Conservation (phyloP, 2,888 invertebrate genomes). For the Pyrochroa serraticornis region DNA sequence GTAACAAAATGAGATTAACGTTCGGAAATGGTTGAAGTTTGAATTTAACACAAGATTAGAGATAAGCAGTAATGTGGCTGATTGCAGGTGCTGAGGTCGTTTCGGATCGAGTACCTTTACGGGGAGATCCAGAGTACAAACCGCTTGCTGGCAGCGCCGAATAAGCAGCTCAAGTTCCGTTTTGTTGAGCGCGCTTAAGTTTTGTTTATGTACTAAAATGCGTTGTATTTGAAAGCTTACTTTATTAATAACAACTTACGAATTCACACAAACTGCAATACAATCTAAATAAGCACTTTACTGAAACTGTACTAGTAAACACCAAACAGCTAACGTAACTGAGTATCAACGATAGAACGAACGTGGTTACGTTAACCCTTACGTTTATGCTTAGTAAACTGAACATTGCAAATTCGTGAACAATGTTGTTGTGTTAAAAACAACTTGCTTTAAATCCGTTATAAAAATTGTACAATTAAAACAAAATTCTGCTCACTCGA, state of each 20-base stretch:
- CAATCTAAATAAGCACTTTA: conserved; percentile 39
- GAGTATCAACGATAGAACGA: conserved; percentile 22
- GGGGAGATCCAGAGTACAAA: conserved; percentile 66
- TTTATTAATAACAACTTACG: conserved; percentile 34
- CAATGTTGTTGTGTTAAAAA: conserved; percentile 11
- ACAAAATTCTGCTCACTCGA: not conserved
- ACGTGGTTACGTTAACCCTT: conserved; percentile 29
- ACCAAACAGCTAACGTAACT: conserved; percentile 34
- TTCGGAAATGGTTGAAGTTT: no score
- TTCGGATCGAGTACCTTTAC: conserved; percentile 70
- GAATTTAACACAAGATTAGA: no score
- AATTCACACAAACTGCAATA: conserved; percentile 37
- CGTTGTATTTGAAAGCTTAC: conserved; percentile 32
- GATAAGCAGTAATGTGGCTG: no score
- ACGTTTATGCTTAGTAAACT: conserved; percentile 28
- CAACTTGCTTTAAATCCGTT: not conserved
- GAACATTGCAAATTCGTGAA: conserved; percentile 30
- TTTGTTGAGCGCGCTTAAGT: conserved; percentile 63
- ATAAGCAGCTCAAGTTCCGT: conserved; percentile 67
- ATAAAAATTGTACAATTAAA: not conserved
- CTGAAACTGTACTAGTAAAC: conserved; percentile 27
- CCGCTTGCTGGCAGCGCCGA: conserved; percentile 65
- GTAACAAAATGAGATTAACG: no score
- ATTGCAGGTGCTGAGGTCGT: conserved; percentile 65
- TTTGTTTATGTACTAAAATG: conserved; percentile 15